Conservation (phyloP, 2,888 invertebrate genomes). For the Leptopilina myrica region DNA sequence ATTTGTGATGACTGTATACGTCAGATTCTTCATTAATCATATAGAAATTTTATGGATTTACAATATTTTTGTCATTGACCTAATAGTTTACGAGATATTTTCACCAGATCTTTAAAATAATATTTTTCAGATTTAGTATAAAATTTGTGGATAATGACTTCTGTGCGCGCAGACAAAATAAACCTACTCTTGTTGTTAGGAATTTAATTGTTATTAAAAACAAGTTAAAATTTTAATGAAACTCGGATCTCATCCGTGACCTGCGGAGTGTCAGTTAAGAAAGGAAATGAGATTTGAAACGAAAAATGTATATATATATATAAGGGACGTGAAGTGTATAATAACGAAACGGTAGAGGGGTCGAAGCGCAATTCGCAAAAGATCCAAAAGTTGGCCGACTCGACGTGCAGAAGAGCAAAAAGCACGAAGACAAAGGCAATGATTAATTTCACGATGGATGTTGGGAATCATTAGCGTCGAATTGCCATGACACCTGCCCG, state of each 20-base stretch:
- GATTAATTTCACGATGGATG: conserved; percentile 74
- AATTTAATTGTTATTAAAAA: background rate
- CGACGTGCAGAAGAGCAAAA: conserved; percentile 58
- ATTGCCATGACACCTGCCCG: conserved; percentile 75
- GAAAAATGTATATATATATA: background rate
- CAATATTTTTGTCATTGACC: no score
- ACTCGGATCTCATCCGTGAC: conserved; percentile 14
- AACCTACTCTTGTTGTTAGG: background rate
- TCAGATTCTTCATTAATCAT: no score
- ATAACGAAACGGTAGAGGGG: conserved; percentile 34
- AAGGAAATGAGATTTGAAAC: conserved; percentile 38
- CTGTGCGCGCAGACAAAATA: background rate
- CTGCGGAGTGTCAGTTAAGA: conserved; percentile 14
- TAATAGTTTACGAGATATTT: no score
- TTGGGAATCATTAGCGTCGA: conserved; percentile 73
- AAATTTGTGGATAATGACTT: no score
- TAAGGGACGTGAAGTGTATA: conserved; percentile 20
- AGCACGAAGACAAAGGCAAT: conserved; percentile 73
- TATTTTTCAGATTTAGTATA: no score
- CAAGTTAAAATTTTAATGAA: conserved; percentile 36
- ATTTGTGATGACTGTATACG: no score
- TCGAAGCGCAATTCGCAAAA: conserved; percentile 51
- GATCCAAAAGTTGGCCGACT: conserved; percentile 51
- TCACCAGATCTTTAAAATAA: no score
- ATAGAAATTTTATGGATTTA: no score